phyloP scores from a whole-genome alignment of 2,113 vertebrate genomes.

The Neolamprologus caudopunctatus region DNA sequence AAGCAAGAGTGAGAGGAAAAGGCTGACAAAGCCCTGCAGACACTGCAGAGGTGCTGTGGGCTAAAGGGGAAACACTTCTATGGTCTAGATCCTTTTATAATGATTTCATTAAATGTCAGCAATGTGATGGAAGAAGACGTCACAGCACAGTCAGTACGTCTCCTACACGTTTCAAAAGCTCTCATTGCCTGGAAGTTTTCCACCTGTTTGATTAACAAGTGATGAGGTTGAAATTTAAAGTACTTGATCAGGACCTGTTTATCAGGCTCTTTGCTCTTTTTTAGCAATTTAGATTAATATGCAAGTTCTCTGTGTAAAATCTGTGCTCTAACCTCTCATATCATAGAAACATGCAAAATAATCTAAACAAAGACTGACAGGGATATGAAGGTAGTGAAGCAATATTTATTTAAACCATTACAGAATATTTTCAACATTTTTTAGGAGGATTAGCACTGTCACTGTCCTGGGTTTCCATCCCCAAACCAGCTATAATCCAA shows the following conservation, averaged over 20 bases:
- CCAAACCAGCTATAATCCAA: background rate
- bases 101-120: background rate
- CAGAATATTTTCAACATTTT: background rate
- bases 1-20: background rate
- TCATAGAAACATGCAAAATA: background rate
- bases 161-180: background rate
- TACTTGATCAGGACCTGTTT: background rate
- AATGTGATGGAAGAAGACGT: background rate
- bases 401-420: background rate
- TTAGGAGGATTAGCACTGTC: fast-evolving
- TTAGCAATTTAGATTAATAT: background rate
- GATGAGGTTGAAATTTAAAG: background rate
- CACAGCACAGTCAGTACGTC: background rate
- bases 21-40: background rate
- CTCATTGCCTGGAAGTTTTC: fast-evolving
- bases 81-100: background rate
- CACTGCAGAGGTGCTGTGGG: fast-evolving
- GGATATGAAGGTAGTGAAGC: background rate
- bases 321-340: background rate
- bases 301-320: fast-evolving
- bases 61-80: background rate
- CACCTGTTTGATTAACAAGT: background rate
- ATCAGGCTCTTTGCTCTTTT: background rate
- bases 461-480: background rate
- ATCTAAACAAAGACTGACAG: background rate